Evolutionary conservation across 2,797 vertebrate species (phyloP).

Genomic region (Bradypus variegatus): DNA sequence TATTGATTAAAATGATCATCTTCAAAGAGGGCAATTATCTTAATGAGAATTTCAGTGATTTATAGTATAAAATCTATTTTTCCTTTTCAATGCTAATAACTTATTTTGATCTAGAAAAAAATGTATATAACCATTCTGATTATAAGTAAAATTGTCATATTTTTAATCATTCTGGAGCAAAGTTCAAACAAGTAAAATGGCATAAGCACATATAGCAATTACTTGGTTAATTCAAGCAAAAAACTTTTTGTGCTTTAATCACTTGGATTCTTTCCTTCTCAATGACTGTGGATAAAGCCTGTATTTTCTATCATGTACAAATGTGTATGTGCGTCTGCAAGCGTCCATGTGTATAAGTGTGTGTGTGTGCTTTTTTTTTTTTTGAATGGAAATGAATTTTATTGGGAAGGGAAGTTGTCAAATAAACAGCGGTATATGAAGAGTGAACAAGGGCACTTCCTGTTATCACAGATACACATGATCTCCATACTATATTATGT

Average conservation of each 20-base stretch:
- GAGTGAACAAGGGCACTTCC: no score
- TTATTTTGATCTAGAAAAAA: conserved; percentile 35
- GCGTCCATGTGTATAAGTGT: background rate
- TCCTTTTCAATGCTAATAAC: background rate
- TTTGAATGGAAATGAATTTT: background rate
- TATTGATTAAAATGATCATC: conserved; percentile 25
- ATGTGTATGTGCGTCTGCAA: background rate
- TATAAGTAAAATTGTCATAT: background rate
- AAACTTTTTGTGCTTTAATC: background rate
- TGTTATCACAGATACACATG: no score
- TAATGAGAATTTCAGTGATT: conserved; percentile 18
- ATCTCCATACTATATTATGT: no score
- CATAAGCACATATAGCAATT: background rate
- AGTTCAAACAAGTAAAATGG: conserved; percentile 17
- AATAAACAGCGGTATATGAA: no score
- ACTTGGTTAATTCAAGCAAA: conserved; percentile 11
- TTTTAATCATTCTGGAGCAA: conserved; percentile 28
- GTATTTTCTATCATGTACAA: background rate
- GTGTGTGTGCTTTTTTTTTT: background rate
- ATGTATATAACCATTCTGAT: background rate
- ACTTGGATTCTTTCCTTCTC: background rate
- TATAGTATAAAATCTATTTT: background rate
- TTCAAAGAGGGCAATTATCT: background rate
- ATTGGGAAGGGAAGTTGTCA: no score
- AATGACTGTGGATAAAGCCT: background rate